Percentiles rank a stretch among this genome's conserved stretches.
These are phyloP conservation scores for Streblospio benedicti DNA, from an alignment of 1,140 invertebrate species.

Conservation along the genomic window DNA sequence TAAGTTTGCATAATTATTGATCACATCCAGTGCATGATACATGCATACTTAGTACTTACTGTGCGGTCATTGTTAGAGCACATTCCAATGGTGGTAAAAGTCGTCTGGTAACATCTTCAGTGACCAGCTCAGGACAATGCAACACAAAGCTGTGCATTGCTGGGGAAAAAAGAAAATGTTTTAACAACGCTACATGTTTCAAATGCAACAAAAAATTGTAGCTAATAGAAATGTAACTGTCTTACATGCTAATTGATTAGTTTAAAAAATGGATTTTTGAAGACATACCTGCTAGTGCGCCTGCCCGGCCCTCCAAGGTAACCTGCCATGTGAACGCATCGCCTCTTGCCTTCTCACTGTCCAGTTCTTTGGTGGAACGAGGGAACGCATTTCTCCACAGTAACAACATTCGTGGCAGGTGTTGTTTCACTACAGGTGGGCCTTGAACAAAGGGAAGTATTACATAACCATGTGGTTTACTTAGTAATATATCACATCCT, in stretches of 20 bases:
- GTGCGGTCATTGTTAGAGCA: slow-evolving; percentile 83
- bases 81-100: slow-evolving; percentile 85
- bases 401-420: slow-evolving; percentile 75
- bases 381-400: slow-evolving; percentile 98
- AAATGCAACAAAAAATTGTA: slow-evolving; percentile 6
- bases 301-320: slow-evolving; percentile 88
- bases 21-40: too few species aligned
- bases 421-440: slow-evolving; percentile 65
- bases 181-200: neutral
- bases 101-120: slow-evolving; percentile 79
- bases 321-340: slow-evolving; percentile 99
- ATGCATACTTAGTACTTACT: slow-evolving; percentile 68
- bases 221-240: neutral
- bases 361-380: slow-evolving; percentile 85
- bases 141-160: slow-evolving; percentile 81
- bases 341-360: slow-evolving; percentile 91
- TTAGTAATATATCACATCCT: too few species aligned
- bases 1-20: too few species aligned
- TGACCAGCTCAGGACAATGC: slow-evolving; percentile 76
- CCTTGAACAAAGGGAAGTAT: too few species aligned
- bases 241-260: neutral
- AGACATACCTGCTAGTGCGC: slow-evolving; percentile 66
- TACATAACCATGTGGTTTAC: too few species aligned
- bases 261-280: neutral
- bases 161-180: slow-evolving; percentile 20